Conservation (phyloP, 1,140 invertebrate genomes). For the Zaprionus lachaisei region DNA sequence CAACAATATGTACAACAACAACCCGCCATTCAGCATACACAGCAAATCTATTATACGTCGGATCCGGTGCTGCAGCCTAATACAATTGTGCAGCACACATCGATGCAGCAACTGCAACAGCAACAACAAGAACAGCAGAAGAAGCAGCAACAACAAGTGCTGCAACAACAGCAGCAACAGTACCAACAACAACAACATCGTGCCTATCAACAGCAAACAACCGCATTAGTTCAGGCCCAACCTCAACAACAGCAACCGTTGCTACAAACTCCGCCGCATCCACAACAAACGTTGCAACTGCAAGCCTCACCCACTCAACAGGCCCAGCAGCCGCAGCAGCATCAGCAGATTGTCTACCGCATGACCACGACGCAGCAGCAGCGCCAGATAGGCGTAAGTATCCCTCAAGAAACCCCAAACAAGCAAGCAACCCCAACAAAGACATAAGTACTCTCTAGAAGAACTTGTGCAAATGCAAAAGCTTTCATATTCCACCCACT, state of each 20-base stretch:
- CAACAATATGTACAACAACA: constrained; percentile 71
- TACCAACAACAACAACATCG: constrained; percentile 57
- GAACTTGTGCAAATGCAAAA: neutral
- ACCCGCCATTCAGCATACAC: constrained; percentile 67
- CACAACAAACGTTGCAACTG: constrained; percentile 77
- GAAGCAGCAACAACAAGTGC: constrained; percentile 40
- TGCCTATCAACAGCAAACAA: constrained; percentile 48
- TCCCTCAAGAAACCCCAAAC: neutral
- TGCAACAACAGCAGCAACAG: constrained; percentile 55
- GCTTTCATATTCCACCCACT: neutral
- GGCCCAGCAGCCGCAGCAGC: constrained; percentile 64
- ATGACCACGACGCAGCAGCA: constrained; percentile 67
- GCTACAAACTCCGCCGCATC: constrained; percentile 59
- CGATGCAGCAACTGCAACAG: constrained; percentile 84
- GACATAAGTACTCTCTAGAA: neutral
- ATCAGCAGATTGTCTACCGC: constrained; percentile 80
- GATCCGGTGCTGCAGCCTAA: constrained; percentile 71
- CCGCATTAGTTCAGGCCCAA: constrained; percentile 69
- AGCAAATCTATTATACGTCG: constrained; percentile 76
- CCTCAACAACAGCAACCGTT: constrained; percentile 66
- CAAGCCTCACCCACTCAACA: constrained; percentile 64
- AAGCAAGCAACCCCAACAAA: neutral
- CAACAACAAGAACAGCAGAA: constrained; percentile 83
- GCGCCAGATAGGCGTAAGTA: constrained; percentile 67
- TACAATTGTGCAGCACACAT: constrained; percentile 70